Base-by-base conservation (phyloP, 2,797 vertebrate species). In the Enteromius argenteus region DNA sequence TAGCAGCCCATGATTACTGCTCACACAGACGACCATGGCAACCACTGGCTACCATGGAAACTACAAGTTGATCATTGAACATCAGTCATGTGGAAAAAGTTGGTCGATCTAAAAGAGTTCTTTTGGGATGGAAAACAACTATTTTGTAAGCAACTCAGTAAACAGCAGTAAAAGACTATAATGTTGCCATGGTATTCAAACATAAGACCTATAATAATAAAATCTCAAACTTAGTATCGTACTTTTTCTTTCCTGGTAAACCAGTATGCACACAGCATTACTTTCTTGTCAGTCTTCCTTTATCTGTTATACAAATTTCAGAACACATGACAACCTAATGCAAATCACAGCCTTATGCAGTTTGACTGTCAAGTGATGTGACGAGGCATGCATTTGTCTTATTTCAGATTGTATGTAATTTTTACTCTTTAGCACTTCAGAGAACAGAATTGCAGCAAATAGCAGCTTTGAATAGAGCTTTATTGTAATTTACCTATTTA, bases 41-140 rank as follows among this genome's bases (percentile, higher is more conserved):
- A 84, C 80, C 32, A 39, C 76, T 79, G 74, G 68, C 81, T 83
- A 37, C 79, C 66, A 74, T 74, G 79, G 85, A 66, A 87, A 84
- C 81, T 78, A 56, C 51, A 71, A 78, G 84, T 46, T 72, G 73
- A 84, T 60, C 56, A 5, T 37, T 76, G 27, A 66, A 80, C 56
- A 62, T 69, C 66, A 80, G 71, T 37, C 37, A 76, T 30, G 67
- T 83, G 53, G 64, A 67, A 80, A 86, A 86, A 80, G 46, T 80
- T 83, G 66, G 79, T 80, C 9, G 35, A 80, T 69, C 68, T 5
- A n/a, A 69, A 80, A 11, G 9, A 42, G 66, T 58, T 80, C 51
- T 58, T 77, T 77, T 68, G 71, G 71, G 69, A n/a, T 64, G 44
- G 8, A 49, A 66, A 42, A 80, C 46, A 51, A 49, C 7, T 5